Evolutionary conservation across 2,888 invertebrate species (phyloP).

Genomic region (Cryptocephalus moraei): DNA sequence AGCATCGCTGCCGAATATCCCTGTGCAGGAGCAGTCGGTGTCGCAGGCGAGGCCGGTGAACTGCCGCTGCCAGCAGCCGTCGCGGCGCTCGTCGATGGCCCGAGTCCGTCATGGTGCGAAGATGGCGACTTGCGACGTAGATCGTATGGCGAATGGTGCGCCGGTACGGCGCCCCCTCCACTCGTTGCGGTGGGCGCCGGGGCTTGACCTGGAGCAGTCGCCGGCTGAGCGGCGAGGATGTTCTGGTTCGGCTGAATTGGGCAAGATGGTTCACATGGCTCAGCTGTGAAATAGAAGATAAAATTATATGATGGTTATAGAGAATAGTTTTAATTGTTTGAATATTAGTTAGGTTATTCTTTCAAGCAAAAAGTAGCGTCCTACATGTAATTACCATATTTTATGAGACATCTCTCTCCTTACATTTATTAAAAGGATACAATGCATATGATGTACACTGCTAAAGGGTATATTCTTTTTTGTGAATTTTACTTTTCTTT

Average conservation of each 20-base stretch:
- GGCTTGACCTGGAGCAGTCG: constrained; percentile 24
- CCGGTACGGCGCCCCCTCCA: constrained; percentile 42
- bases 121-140: constrained; percentile 71
- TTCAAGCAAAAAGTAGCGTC: too few relatives aligned
- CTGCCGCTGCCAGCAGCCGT: constrained; percentile 35
- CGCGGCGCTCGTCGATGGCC: constrained; percentile 48
- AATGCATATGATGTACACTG: too few relatives aligned
- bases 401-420: too few relatives aligned
- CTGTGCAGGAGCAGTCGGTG: constrained; percentile 41
- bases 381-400: too few relatives aligned
- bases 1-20: constrained; percentile 51
- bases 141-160: constrained; percentile 83
- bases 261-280: constrained; percentile 74
- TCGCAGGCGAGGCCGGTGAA: constrained; percentile 39
- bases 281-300: constrained; percentile 38
- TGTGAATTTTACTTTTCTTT: too few relatives aligned
- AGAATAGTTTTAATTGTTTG: too few relatives aligned
- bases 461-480: too few relatives aligned
- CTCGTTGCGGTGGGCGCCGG: constrained; percentile 34
- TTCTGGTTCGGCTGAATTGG: constrained; percentile 47
- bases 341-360: too few relatives aligned
- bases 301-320: too few relatives aligned
- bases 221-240: constrained; percentile 41
- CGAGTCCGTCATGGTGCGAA: constrained; percentile 46
- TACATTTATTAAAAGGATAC: too few relatives aligned